Base-by-base conservation (phyloP, 2,888 invertebrate genomes). In the Nesidiocoris tenuis region DNA sequence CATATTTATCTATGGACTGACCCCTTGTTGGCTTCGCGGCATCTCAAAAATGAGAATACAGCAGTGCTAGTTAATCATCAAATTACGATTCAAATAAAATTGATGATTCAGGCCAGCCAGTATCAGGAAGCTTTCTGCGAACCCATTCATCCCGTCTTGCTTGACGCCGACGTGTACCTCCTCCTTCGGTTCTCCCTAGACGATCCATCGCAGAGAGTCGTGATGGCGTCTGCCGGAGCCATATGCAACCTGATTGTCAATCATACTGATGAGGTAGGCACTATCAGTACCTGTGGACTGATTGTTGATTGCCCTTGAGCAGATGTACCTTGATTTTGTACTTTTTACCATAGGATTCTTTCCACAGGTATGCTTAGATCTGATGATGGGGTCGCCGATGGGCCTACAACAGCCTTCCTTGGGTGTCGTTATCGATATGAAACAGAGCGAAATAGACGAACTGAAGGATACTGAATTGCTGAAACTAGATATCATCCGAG, bases 391-490 rank as follows among this genome's bases (percentile, higher is more conserved):
- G 3, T 88, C 89, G 81, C 88, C 89, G 63, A 86, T 88, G 83
- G 90, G 89, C 21, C 83, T 87, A 79, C 83, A 87, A 79, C 90
- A 91, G 81, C 91, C 93, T 2, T 83, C 83, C 68, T 82, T 86
- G 57, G 84, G 83, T 16, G 82, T 85, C 2, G 82, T 84, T 16
- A 75, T 79, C 79, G 80, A 83, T 57, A 78, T 82, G 65, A 80
- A 80, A 63, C 80, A 80, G 63, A 84, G 83, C 9, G 87, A 88
- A 79, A 87, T 88, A 72, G 85, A 85, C 72, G 91, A 91, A 76
- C 86, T 94, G 79, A 94, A 93, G 82, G 96, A 97, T 84, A 91
- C 91, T 82, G 93, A 96, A 83, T 84, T 96, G 72, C 90, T 92
- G 7, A 93, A 94, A 85, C 87, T 90, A 25, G 95, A 96, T 86